Percentiles rank a stretch among this genome's conserved stretches.
Conservation (phyloP, 1,140 invertebrate species). For the Calycopis cecrops region DNA sequence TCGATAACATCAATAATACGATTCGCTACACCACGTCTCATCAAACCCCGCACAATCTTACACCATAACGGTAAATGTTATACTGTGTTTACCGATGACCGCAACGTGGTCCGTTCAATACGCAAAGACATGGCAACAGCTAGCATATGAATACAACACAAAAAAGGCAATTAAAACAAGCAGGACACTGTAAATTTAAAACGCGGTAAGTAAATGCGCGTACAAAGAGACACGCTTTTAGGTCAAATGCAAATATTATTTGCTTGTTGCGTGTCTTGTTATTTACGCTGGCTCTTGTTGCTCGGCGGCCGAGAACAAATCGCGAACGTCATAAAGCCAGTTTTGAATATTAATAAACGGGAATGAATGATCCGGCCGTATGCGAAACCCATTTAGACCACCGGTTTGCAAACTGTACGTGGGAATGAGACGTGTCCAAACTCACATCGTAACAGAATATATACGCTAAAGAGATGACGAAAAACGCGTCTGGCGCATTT, state of each 20-base stretch:
- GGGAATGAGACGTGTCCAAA: no score
- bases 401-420: slow-evolving; percentile 41
- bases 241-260: slow-evolving; percentile 65
- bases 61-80: no score
- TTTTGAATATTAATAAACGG: slow-evolving; percentile 64
- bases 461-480: no score
- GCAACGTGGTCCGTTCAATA: no score
- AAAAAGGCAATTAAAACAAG: slow-evolving; percentile 1
- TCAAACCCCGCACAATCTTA: no score
- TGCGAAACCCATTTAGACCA: slow-evolving; percentile 35
- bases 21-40: no score
- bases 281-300: slow-evolving; percentile 28
- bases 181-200: neutral
- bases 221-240: slow-evolving; percentile 49
- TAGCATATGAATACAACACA: neutral
- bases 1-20: no score
- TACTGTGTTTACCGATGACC: no score
- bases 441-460: no score
- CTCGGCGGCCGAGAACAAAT: slow-evolving; percentile 47
- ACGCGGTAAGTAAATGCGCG: slow-evolving; percentile 3
- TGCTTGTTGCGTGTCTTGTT: slow-evolving; percentile 57
- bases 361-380: slow-evolving; percentile 49
- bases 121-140: no score
- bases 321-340: slow-evolving; percentile 59
- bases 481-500: no score